phyloP scores from a whole-genome alignment of 2,113 vertebrate genomes.

The Cranoglanis bouderius region DNA sequence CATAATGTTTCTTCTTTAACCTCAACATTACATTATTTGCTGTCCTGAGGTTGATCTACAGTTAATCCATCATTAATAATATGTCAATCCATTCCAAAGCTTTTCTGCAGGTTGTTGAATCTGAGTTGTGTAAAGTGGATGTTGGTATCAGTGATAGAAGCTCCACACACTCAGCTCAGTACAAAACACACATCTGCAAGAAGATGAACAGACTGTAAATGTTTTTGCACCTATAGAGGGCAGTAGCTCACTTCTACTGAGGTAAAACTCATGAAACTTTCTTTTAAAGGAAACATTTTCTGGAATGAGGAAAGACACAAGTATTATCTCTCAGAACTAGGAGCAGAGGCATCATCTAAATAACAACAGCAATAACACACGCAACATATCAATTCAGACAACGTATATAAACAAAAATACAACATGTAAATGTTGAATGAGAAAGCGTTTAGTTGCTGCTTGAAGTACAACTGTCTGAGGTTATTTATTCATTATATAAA shows the following conservation, averaged over 20 bases:
- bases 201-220: neutral
- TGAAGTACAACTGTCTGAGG: too few species aligned
- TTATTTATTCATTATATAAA: neutral
- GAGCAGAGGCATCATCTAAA: neutral
- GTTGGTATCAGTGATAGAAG: neutral
- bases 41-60: too few species aligned
- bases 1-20: too few species aligned
- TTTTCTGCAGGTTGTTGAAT: neutral
- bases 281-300: neutral
- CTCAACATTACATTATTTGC: too few species aligned
- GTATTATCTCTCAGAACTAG: too few species aligned
- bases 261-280: neutral
- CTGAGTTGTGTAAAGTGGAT: neutral
- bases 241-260: neutral
- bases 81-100: neutral
- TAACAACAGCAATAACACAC: neutral
- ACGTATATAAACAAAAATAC: too few species aligned
- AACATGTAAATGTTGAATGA: too few species aligned
- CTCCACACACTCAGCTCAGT: neutral
- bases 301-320: neutral
- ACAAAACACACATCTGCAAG: neutral
- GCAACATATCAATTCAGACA: neutral
- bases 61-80: too few species aligned
- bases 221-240: neutral
- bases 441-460: too few species aligned